Conservation (phyloP, 2,888 invertebrate species). For the Deilephila elpenor region DNA sequence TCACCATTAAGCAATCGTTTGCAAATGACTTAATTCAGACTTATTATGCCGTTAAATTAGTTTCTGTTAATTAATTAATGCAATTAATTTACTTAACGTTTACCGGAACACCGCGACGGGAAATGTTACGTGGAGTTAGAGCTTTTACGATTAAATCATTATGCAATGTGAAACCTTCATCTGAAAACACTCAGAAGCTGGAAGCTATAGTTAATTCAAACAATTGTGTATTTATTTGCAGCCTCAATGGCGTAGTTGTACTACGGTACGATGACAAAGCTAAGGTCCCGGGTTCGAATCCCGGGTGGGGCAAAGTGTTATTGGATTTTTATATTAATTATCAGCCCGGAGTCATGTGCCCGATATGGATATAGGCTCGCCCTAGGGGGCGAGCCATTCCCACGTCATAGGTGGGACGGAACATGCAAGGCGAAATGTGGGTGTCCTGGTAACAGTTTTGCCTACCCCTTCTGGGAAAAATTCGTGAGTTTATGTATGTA, state of each 20-base stretch:
- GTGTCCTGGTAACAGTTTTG: too few species aligned
- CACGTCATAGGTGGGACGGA: too few species aligned
- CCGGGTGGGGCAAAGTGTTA: too few species aligned
- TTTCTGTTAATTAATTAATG: neutral
- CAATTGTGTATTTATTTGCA: too few species aligned
- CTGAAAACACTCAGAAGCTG: neutral
- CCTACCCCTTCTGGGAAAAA: too few species aligned
- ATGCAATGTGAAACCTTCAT: neutral
- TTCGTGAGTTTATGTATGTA: neutral
- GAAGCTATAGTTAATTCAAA: neutral
- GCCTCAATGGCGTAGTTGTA: too few species aligned
- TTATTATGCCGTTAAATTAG: neutral
- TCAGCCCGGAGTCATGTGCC: too few species aligned
- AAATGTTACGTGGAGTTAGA: neutral
- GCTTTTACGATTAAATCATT: neutral
- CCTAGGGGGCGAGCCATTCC: too few species aligned
- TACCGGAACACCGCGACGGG: conserved; percentile 11
- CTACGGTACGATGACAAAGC: too few species aligned
- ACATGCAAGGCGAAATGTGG: too few species aligned
- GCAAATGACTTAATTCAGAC: neutral
- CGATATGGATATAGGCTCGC: too few species aligned
- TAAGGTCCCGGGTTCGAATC: neutral
- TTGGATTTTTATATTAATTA: too few species aligned
- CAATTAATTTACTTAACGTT: conserved; percentile 11
- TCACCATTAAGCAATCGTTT: neutral